phyloP scores from a whole-genome alignment of 2,797 vertebrate genomes.

The Octomys mimax region DNA sequence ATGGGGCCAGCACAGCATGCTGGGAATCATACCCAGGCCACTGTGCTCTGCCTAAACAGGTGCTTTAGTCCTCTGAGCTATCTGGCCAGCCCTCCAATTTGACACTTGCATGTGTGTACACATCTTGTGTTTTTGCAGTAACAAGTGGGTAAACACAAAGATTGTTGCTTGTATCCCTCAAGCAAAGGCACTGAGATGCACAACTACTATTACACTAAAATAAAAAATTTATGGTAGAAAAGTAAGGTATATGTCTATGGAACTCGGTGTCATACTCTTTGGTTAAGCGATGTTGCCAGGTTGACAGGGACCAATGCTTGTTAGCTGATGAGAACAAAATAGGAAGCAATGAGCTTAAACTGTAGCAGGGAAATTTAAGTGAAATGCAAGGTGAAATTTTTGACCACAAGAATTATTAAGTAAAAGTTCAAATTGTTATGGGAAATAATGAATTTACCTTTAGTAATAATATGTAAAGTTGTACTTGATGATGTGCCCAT shows the following conservation, averaged over 20 bases:
- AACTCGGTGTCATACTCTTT: not conserved
- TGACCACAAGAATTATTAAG: slow-evolving; percentile 68
- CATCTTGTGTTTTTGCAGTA: not conserved
- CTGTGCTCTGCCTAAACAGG: too few relatives aligned
- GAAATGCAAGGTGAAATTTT: slow-evolving; percentile 71
- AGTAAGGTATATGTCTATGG: not conserved
- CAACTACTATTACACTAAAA: not conserved
- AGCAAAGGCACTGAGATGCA: not conserved
- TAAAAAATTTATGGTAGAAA: not conserved
- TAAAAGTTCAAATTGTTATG: slow-evolving; percentile 44
- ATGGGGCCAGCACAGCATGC: too few relatives aligned
- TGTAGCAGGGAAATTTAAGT: slow-evolving; percentile 54
- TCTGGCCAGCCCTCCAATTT: too few relatives aligned
- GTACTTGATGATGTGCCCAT: slow-evolving; percentile 56
- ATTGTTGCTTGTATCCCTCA: not conserved
- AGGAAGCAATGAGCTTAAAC: slow-evolving; percentile 60
- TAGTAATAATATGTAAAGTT: slow-evolving; percentile 72
- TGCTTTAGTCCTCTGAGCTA: too few relatives aligned
- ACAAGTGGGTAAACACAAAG: not conserved
- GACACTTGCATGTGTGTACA: not conserved
- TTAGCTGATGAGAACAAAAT: slow-evolving; percentile 20
- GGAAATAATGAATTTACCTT: slow-evolving; percentile 69
- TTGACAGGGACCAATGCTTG: slow-evolving; percentile 50
- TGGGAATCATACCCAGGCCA: too few relatives aligned
- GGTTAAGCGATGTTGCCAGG: slow-evolving; percentile 16